Percentiles rank a stretch among this genome's conserved stretches.
Evolutionary conservation across 2,888 invertebrate genomes (phyloP).

Genomic region (Lymantria monacha): DNA sequence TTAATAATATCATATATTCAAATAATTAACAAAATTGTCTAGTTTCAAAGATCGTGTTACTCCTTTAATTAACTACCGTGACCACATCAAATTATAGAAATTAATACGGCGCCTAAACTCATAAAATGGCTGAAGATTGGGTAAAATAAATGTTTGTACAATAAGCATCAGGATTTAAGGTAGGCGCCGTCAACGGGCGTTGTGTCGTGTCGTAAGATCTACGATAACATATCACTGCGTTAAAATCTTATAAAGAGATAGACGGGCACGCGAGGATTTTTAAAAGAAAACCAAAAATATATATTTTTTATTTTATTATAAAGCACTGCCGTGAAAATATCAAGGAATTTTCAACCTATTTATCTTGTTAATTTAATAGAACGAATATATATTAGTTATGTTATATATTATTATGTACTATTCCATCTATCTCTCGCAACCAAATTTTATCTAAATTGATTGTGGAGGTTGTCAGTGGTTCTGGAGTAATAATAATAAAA

Average conservation of each 20-base stretch:
- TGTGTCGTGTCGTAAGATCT: conserved; percentile 44
- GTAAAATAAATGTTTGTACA: conserved; percentile 22
- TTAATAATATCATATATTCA: no score
- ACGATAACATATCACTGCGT: conserved; percentile 41
- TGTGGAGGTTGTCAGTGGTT: no score
- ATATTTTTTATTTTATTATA: no score
- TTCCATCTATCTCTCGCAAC: no score
- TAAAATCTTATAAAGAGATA: conserved; percentile 40
- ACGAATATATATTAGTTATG: no score
- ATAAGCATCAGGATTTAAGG: conserved; percentile 29
- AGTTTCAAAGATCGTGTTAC: not conserved
- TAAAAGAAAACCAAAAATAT: conserved; percentile 11
- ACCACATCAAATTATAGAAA: conserved; percentile 6
- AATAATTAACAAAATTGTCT: not conserved
- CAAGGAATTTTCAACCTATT: no score
- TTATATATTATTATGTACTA: no score
- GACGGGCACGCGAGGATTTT: conserved; percentile 32
- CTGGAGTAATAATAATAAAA: no score
- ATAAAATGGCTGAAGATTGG: conserved; percentile 17
- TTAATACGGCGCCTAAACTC: conserved; percentile 3
- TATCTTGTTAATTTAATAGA: no score
- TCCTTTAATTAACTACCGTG: not conserved
- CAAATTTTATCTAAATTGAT: no score
- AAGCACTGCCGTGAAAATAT: no score
- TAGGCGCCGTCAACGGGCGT: conserved; percentile 41